Base-by-base conservation (phyloP, 2,113 vertebrate species). In the Sinocyclocheilus anophthalmus region DNA sequence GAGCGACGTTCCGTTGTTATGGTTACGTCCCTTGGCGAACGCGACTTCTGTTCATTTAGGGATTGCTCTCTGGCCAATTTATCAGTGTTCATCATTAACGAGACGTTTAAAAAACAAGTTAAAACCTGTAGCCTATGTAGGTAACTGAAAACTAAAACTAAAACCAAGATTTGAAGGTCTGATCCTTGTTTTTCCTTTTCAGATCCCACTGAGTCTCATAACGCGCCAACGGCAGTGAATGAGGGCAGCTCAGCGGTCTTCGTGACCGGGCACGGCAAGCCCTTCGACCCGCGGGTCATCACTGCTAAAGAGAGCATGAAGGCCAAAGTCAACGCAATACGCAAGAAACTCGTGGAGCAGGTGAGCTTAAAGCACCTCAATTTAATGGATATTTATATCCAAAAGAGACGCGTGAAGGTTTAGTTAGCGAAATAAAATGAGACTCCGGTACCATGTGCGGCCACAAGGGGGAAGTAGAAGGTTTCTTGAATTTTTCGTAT, bases 221-320 rank as follows among this genome's bases (percentile, higher is more conserved):
- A 94, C 89, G 39, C 90, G 3, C 96, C 96, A 89, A 86, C 94
- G 81, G 90, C 94, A 26, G 93, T 95, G 79, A 95, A 97, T 83
- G 94, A 86, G n/a, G 73, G 95, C 78, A 90, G 93, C 61, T 89
- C 94, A 90, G 91, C 90, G 65, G 93, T 73, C 88, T 94, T 95
- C 83, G 94, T 95, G 76, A 69, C 95, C 86, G 89, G 91, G 1
- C 94, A 90, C 87, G 94, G 93, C 30, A 95, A 94, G 84, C 93
- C 95, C 22, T 94, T 88, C 90, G 92, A 95, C 78, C 93, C 96
- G 37, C 92, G 95, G 93, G 94, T 94, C 13, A 92, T 93, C 3
- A 92, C 96, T 22, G 93, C 92, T 0, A 96, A 96, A 84, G 95
- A 96, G 87, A 96, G 93, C 92, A 95, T 96, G 91, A 96, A 95